Evolutionary conservation across 2,113 vertebrate species (phyloP).

Genomic region (Cyanistes caeruleus): DNA sequence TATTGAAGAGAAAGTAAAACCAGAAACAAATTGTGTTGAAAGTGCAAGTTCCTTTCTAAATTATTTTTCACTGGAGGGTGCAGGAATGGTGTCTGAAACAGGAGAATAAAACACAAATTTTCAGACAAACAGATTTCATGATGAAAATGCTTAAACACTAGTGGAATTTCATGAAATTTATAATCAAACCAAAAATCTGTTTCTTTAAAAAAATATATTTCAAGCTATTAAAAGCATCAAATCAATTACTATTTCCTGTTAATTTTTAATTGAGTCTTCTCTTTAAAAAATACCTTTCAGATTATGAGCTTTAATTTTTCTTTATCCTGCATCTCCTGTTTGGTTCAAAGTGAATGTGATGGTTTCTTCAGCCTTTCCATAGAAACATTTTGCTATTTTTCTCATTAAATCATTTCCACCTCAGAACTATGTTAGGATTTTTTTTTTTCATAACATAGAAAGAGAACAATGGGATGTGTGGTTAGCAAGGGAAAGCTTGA

Average conservation of each 20-base stretch:
- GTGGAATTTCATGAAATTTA: background rate
- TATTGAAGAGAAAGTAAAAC: background rate
- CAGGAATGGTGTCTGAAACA: rapidly evolving
- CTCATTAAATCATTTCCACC: background rate
- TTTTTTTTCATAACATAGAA: background rate
- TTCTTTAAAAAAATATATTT: background rate
- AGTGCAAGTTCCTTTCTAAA: background rate
- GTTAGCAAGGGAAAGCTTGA: background rate
- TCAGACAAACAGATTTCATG: background rate
- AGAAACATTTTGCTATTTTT: background rate
- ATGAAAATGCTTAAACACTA: background rate
- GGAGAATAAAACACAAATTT: background rate
- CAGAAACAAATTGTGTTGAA: background rate
- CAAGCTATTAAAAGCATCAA: background rate
- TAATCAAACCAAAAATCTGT: background rate
- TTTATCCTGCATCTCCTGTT: background rate
- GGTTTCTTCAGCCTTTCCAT: background rate
- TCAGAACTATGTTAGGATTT: background rate
- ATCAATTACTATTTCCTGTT: background rate
- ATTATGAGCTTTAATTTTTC: background rate
- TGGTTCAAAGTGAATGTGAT: background rate
- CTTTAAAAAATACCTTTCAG: background rate
- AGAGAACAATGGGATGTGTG: background rate
- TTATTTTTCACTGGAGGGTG: background rate
- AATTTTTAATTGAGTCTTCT: background rate